Evolutionary conservation across 2,113 vertebrate genomes (phyloP).

Genomic region (Hylia prasina): DNA sequence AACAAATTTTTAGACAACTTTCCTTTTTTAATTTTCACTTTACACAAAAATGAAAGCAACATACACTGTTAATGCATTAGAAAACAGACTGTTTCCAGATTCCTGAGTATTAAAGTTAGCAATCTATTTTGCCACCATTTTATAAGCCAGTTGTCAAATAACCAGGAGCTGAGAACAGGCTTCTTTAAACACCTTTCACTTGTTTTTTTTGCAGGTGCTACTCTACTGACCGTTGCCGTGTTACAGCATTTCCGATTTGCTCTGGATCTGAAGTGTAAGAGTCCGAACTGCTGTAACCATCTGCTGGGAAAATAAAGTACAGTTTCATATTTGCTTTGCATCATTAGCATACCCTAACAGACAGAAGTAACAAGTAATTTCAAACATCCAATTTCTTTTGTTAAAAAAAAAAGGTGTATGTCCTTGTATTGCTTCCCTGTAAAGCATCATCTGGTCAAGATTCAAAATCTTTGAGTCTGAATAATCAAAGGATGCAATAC

Average conservation of each 20-base stretch:
- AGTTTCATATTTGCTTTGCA: conserved; percentile 24
- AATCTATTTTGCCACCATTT: background rate
- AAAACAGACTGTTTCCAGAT: background rate
- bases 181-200: background rate
- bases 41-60: background rate
- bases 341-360: background rate
- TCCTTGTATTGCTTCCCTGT: background rate
- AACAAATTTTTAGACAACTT: background rate
- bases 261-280: conserved; percentile 94
- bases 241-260: conserved; percentile 82
- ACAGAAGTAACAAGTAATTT: background rate
- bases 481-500: background rate
- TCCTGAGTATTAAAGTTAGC: background rate
- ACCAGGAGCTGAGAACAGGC: background rate
- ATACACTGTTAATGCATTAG: background rate
- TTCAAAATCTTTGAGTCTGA: background rate
- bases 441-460: background rate
- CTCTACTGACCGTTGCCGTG: conserved; percentile 86
- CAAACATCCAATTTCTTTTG: background rate
- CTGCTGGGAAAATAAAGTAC: conserved; percentile 72
- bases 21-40: background rate
- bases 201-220: background rate
- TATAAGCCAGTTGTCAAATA: background rate
- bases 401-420: background rate
- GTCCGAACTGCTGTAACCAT: conserved; percentile 98